These are phyloP conservation scores for Lamellibrachia satsuma DNA, from an alignment of 2,888 invertebrate species.

Conservation along the genomic window DNA sequence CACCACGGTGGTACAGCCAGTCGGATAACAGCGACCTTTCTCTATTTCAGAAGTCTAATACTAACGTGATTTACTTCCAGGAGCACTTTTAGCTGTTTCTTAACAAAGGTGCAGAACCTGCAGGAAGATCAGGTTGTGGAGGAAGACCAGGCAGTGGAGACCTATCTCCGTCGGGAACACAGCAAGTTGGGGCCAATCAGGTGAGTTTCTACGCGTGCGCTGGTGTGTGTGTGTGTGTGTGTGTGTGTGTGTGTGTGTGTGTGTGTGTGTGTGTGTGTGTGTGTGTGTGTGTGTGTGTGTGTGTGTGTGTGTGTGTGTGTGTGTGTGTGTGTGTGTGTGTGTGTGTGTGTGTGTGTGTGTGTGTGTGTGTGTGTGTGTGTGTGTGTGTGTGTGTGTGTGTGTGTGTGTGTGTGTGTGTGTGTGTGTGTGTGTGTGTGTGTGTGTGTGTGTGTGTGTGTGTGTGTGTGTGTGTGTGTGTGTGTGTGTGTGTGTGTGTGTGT, in stretches of 20 bases:
- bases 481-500: not conserved
- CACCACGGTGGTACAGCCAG: too few relatives aligned
- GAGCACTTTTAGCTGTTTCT: not conserved
- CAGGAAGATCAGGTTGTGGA: not conserved
- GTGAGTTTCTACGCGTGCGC: not conserved
- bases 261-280: too few relatives aligned
- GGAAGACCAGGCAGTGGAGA: not conserved
- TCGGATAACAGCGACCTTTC: too few relatives aligned
- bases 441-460: not conserved
- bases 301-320: not conserved
- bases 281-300: not conserved
- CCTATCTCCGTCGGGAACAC: not conserved
- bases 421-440: not conserved
- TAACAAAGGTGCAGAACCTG: not conserved
- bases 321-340: not conserved
- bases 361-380: too few relatives aligned
- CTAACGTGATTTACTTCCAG: not conserved
- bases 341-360: not conserved
- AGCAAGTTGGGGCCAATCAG: not conserved
- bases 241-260: not conserved
- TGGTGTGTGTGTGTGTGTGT: not conserved
- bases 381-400: not conserved
- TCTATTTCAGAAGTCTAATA: too few relatives aligned
- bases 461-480: too few relatives aligned
- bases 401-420: not conserved